A percentile compares a stretch with the other conserved stretches of the same genome.
These are phyloP conservation scores for Albula glossodonta DNA, from an alignment of 2,113 vertebrate genomes.

Conservation along the genomic window DNA sequence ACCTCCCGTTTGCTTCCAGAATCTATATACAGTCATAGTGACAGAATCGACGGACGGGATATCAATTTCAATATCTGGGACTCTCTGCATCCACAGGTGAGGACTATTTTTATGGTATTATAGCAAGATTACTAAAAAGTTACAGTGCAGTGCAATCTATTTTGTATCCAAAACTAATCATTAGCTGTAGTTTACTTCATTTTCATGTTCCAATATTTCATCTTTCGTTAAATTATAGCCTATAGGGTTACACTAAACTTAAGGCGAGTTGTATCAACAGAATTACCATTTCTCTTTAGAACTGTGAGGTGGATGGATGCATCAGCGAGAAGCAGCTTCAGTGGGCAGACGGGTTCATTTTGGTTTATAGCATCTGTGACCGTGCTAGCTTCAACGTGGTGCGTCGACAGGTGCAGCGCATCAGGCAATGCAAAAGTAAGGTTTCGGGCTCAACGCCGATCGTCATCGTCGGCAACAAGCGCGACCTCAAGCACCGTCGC, in stretches of 20 bases:
- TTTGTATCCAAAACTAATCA: too few relatives aligned
- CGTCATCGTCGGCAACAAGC: slow-evolving; percentile 63
- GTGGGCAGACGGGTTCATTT: slow-evolving; percentile 63
- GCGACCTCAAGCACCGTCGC: slow-evolving; percentile 60
- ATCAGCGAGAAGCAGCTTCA: slow-evolving; percentile 58
- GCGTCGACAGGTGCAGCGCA: slow-evolving; percentile 54
- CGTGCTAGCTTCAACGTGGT: slow-evolving; percentile 60
- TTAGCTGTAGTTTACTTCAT: too few relatives aligned
- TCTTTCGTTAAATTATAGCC: not conserved
- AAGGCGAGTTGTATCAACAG: not conserved
- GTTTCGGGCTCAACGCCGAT: slow-evolving; percentile 37
- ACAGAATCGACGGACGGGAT: slow-evolving; percentile 73
- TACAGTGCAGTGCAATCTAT: too few relatives aligned
- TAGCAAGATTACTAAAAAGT: not conserved
- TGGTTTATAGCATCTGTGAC: slow-evolving; percentile 69
- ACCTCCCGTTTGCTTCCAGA: slow-evolving; percentile 54
- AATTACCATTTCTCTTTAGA: slow-evolving; percentile 35
- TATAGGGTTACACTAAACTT: not conserved
- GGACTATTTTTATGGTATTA: not conserved
- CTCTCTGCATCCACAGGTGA: slow-evolving; percentile 72
- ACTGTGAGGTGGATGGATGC: slow-evolving; percentile 33
- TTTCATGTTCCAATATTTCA: not conserved
- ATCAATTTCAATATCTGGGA: slow-evolving; percentile 80
- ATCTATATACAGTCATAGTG: slow-evolving; percentile 76
- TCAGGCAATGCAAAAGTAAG: slow-evolving; percentile 47